Evolutionary conservation across 2,113 vertebrate genomes (phyloP).

Genomic region (Peucedramus taeniatus): DNA sequence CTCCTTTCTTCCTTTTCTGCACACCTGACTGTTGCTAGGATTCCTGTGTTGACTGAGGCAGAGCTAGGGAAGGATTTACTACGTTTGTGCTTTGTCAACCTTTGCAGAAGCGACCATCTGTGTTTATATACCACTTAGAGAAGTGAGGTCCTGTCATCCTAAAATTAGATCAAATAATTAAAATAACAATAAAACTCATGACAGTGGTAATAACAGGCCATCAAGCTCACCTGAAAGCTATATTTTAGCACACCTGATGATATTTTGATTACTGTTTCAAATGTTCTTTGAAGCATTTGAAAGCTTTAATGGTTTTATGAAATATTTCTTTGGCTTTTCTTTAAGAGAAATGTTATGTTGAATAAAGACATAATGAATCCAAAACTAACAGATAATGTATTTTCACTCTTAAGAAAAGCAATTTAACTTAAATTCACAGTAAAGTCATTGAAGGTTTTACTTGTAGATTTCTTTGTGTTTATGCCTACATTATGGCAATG

Average conservation of each 20-base stretch:
- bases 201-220: background rate
- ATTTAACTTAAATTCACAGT: background rate
- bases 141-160: background rate
- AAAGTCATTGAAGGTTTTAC: background rate
- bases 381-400: constrained; percentile 21
- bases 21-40: background rate
- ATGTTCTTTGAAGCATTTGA: background rate
- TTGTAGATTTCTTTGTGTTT: constrained; percentile 6
- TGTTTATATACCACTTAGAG: background rate
- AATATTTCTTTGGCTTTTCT: constrained; percentile 2
- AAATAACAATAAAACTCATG: background rate
- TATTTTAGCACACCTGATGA: background rate
- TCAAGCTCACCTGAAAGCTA: background rate
- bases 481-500: background rate
- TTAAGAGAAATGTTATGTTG: background rate
- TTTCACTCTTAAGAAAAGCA: constrained; percentile 21
- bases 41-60: background rate
- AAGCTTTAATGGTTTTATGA: background rate
- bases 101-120: background rate
- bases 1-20: background rate
- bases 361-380: constrained; percentile 2
- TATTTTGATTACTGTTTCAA: background rate
- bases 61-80: background rate
- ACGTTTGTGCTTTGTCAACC: background rate
- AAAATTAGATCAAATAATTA: background rate